Percentiles rank a stretch among this genome's conserved stretches.
Evolutionary conservation across 1,140 invertebrate genomes (phyloP).

Genomic region (Zaprionus davidi): DNA sequence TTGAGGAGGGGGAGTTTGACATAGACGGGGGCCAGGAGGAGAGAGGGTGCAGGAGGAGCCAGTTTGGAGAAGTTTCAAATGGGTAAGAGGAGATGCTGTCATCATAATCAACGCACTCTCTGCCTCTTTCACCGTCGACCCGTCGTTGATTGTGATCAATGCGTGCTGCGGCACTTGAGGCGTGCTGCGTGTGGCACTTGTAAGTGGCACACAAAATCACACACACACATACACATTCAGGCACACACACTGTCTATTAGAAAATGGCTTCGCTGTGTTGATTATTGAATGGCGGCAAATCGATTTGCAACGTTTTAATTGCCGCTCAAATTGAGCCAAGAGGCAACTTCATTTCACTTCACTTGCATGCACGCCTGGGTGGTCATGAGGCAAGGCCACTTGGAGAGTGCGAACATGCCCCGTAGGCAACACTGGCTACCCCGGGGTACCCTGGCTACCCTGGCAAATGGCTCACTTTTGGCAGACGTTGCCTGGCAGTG

Average conservation of each 20-base stretch:
- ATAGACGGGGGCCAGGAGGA: not conserved
- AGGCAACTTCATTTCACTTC: constrained; percentile 54
- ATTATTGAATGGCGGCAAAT: constrained; percentile 67
- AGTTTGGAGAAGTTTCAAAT: constrained; percentile 2
- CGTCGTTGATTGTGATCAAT: constrained; percentile 37
- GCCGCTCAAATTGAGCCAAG: constrained; percentile 52
- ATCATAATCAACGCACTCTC: constrained; percentile 38
- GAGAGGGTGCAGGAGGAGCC: not conserved
- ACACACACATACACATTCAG: not conserved
- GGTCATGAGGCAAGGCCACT: constrained; percentile 48
- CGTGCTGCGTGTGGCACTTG: constrained; percentile 38
- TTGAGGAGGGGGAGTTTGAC: constrained; percentile 1
- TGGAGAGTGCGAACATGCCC: constrained; percentile 70
- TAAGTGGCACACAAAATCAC: constrained; percentile 33
- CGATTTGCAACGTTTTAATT: constrained; percentile 82
- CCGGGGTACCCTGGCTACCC: constrained; percentile 35
- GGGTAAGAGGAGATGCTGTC: constrained; percentile 34
- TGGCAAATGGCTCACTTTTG: constrained; percentile 80
- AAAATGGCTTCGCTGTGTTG: constrained; percentile 46
- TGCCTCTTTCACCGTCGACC: not conserved
- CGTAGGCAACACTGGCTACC: constrained; percentile 4
- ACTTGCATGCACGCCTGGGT: constrained; percentile 40
- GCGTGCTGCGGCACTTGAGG: constrained; percentile 36
- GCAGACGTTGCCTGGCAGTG: constrained; percentile 62
- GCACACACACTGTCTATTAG: constrained; percentile 19